Evolutionary conservation across 2,113 vertebrate genomes (phyloP).

Genomic region (Tricholaema leucomelas): DNA sequence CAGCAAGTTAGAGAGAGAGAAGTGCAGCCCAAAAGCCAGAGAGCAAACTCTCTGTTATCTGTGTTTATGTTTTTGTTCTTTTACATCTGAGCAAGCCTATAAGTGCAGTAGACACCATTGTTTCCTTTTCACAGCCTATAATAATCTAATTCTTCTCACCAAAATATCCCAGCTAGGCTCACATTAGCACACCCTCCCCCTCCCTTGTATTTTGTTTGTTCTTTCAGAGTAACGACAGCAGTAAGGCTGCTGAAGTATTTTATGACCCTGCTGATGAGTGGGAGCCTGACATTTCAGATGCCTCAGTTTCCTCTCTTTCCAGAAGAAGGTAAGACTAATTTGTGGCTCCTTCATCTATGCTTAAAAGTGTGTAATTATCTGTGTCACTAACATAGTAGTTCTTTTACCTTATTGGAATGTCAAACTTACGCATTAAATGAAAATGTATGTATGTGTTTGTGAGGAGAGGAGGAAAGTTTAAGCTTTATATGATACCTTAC

Average conservation of each 20-base stretch:
- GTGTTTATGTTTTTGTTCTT: no score
- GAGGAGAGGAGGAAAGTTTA: not conserved
- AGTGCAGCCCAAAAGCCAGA: no score
- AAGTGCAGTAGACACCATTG: no score
- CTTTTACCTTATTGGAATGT: not conserved
- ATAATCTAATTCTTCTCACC: no score
- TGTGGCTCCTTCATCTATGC: not conserved
- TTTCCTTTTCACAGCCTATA: no score
- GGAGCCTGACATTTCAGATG: constrained; percentile 89
- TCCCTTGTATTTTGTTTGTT: not conserved
- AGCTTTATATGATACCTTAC: not conserved
- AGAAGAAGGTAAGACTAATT: constrained; percentile 83
- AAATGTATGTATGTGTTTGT: not conserved
- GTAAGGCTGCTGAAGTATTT: constrained; percentile 87
- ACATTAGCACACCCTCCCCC: no score
- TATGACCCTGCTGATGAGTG: constrained; percentile 93
- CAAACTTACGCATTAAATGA: not conserved
- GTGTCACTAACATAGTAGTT: not conserved
- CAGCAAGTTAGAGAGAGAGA: no score
- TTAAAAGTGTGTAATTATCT: not conserved
- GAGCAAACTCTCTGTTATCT: no score
- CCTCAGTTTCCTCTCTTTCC: constrained; percentile 81
- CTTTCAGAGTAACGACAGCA: constrained; percentile 77
- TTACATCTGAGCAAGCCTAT: no score
- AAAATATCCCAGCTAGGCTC: no score